Base-by-base conservation (phyloP, 2,113 vertebrate genomes). In the Cyprinodon variegatus region DNA sequence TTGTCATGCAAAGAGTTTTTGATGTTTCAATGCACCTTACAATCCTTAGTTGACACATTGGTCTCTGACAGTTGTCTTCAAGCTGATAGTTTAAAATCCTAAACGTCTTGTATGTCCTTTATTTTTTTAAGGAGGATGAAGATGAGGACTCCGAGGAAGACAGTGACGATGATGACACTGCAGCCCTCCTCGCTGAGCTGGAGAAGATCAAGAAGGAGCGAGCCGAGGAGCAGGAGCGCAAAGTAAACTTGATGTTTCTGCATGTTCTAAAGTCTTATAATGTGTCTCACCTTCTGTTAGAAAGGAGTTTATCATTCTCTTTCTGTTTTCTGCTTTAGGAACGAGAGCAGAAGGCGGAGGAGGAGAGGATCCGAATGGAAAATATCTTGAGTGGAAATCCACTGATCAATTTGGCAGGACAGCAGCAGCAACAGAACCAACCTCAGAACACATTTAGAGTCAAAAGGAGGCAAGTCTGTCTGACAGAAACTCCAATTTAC, bases 161-260 rank as follows among this genome's bases (percentile, higher is more conserved):
- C 48, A 97, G 97, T 62, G 98, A 99, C 61, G 97, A 99, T 12
- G 97, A 99, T 4, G 96, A 98, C 79, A 98, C 97, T 37, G 97
- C 97, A 63, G 98, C 98, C 79, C 96, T 99, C 83, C 92, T 98
- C 78, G 98, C 96, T 71, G 98, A 99, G 80, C 92, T 99, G 12
- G 97, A 99, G 77, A 99, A 99, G 84, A 99, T 99, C 63, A 99
- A 98, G 88, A 99, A 99, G 87, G 98, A 99, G 71, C 92, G 98
- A 64, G 97, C 97, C 71, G 98, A 99, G 84, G 97, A 99, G 73
- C 96, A 97, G 84, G 97, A 97, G 82, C 95, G 96, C 59, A 98
- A 97, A 94, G 98, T 99, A 93, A 93, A 83, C 11, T 65, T 77
- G 74, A 46, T 60, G 0, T 60, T 37, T 74, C 70, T 68, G 1